These are phyloP conservation scores for Tetragonula carbonaria DNA, from an alignment of 2,888 invertebrate species.

Conservation along the genomic window DNA sequence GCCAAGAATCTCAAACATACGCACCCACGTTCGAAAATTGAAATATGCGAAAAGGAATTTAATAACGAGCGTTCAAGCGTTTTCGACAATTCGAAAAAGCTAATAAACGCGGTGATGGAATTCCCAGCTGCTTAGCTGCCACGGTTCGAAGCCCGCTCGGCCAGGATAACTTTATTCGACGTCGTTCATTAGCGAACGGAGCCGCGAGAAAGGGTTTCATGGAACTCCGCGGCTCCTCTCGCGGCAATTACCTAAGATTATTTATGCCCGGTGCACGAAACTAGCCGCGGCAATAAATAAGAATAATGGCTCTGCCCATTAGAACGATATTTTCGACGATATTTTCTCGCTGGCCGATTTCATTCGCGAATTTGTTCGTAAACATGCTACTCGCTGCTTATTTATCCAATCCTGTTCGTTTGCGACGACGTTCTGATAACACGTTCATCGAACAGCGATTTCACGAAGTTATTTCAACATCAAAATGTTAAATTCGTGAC, in stretches of 20 bases:
- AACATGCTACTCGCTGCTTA: conserved; percentile 73
- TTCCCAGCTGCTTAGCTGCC: conserved; percentile 78
- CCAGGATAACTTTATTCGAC: conserved; percentile 63
- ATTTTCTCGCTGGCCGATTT: conserved; percentile 80
- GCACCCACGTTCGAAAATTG: too few relatives aligned
- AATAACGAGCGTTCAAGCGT: neutral
- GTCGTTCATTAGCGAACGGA: conserved; percentile 45
- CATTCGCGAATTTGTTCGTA: conserved; percentile 78
- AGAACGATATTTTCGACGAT: conserved; percentile 80
- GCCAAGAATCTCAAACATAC: too few relatives aligned
- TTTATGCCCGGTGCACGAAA: conserved; percentile 66
- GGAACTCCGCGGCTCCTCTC: conserved; percentile 53
- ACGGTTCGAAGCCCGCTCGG: conserved; percentile 78
- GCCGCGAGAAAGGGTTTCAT: conserved; percentile 46
- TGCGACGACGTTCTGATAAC: neutral
- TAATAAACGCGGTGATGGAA: conserved; percentile 76
- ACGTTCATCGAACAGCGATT: too few relatives aligned
- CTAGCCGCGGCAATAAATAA: conserved; percentile 79
- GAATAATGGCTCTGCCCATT: conserved; percentile 81
- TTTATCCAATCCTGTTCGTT: neutral
- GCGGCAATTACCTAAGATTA: conserved; percentile 70
- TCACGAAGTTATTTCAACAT: neutral
- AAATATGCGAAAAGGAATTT: too few relatives aligned
- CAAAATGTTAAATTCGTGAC: too few relatives aligned
- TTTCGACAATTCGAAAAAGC: neutral